Conservation (phyloP, 2,888 invertebrate species). For the Pristionchus japonicus region DNA sequence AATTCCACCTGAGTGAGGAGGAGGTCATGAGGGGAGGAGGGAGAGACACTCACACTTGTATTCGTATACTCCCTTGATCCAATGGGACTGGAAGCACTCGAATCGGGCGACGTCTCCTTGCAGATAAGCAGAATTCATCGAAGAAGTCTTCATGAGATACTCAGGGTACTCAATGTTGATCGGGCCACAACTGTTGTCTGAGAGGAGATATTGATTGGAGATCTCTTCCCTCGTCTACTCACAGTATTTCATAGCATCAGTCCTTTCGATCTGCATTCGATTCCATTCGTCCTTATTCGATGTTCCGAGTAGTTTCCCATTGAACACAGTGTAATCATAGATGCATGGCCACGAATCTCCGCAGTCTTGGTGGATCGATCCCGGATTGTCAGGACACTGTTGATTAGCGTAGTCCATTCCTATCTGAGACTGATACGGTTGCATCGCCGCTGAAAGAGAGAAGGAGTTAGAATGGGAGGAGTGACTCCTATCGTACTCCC, state of each 20-base stretch:
- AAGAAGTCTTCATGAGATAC: conserved; percentile 67
- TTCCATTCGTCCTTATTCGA: conserved; percentile 61
- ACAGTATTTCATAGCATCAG: conserved; percentile 69
- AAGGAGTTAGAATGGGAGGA: neutral
- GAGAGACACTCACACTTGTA: conserved; percentile 57
- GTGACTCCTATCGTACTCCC: conserved; percentile 46
- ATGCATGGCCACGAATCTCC: conserved; percentile 64
- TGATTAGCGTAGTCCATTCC: conserved; percentile 63
- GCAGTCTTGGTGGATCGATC: conserved; percentile 63
- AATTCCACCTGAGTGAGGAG: conserved; percentile 57
- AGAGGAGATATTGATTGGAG: neutral
- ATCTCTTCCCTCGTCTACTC: too few relatives aligned
- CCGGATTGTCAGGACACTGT: conserved; percentile 73
- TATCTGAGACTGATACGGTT: conserved; percentile 67
- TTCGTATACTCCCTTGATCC: conserved; percentile 65
- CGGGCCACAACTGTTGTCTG: conserved; percentile 73
- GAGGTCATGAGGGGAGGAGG: neutral
- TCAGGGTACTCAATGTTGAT: conserved; percentile 74
- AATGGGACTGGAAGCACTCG: conserved; percentile 68
- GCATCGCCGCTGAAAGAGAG: conserved; percentile 65
- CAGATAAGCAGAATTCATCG: conserved; percentile 60
- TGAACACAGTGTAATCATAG: conserved; percentile 67
- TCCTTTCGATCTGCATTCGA: conserved; percentile 64
- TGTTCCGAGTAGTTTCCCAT: conserved; percentile 66
- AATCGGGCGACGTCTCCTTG: conserved; percentile 66